Base-by-base conservation (phyloP, 1,140 invertebrate genomes). In the Plectrocnemia conspersa region DNA sequence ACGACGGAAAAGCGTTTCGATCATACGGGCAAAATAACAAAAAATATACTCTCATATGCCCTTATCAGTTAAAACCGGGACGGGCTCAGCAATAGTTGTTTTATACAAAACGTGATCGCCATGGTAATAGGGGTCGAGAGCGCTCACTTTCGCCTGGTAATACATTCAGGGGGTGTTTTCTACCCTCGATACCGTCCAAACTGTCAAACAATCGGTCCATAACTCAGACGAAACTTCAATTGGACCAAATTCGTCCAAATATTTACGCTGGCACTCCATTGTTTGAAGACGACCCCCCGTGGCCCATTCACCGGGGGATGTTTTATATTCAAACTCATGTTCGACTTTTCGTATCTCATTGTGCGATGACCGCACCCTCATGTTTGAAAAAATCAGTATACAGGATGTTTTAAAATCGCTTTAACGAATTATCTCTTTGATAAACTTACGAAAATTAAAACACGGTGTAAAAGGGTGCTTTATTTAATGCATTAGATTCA, bases 271-370 rank as follows among this genome's bases (percentile, higher is more conserved):
- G n/a, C n/a, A n/a, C n/a, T n/a, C n/a, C n/a, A n/a, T n/a, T n/a
- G 35, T 38, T 10, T 38, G 35, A 38, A 16, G 11, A 16, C 6
- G 35, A 6, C 35, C 35, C 35, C 18, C 10, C 5, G 35, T 16
- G 5, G 5, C 35, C 7, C 5, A 16, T 16, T 38, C 35, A 7
- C 5, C 35, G 10, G 5, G n/a, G 7, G 15, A 38, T 38, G n/a
- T 29, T 38, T 7, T 16, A 16, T 38, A 38, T 38, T 38, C 35
- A 38, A 9, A 5, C 10, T 4, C 10, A 38, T 38, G 35, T 16
- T 38, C 35, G n/a, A 38, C 18, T 38, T 38, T 38, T 38, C 35
- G 35, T n/a, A n/a, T n/a, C n/a, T n/a, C 35, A 38, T 38, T 38
- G 35, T 38, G 35, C 18, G 35, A 5, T 38, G 4, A 7, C 35